Conservation (phyloP, 2,888 invertebrate species). For the Bellardia bayeri region DNA sequence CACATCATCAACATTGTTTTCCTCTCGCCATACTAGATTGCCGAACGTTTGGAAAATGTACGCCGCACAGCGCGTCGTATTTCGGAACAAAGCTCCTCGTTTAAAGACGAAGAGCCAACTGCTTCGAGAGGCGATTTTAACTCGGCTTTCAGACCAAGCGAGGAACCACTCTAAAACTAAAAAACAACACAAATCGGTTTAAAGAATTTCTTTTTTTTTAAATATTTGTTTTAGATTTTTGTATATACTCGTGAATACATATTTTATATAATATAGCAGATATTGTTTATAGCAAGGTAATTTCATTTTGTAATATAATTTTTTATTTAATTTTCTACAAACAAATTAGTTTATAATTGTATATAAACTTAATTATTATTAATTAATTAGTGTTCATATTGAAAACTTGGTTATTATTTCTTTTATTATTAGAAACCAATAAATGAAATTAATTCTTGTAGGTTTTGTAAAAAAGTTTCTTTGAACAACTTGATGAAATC, state of each 20-base stretch:
- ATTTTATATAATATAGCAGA: not conserved
- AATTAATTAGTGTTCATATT: not conserved
- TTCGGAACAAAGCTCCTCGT: slow-evolving; percentile 72
- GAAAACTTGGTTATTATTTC: not conserved
- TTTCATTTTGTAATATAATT: not conserved
- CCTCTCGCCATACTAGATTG: slow-evolving; percentile 74
- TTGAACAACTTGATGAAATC: not conserved
- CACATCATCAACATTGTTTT: slow-evolving; percentile 23
- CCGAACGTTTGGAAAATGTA: slow-evolving; percentile 75
- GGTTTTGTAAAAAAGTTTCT: not conserved
- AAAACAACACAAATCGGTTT: not conserved
- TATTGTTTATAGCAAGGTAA: not conserved
- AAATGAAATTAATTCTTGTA: not conserved
- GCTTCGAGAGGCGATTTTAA: slow-evolving; percentile 30
- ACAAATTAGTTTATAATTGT: slow-evolving; percentile 27
- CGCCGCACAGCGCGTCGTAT: slow-evolving; percentile 76
- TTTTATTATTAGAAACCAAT: slow-evolving; percentile 1
- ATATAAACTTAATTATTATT: slow-evolving; percentile 34
- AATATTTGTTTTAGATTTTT: not conserved
- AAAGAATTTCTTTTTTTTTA: not conserved
- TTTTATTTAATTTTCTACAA: not conserved
- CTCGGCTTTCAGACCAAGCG: slow-evolving; percentile 24
- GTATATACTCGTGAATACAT: not conserved
- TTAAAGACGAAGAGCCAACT: slow-evolving; percentile 59
- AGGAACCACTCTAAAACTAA: slow-evolving; percentile 36